Base-by-base conservation (phyloP, 2,888 invertebrate genomes). In the Caenorhabditis sinica region DNA sequence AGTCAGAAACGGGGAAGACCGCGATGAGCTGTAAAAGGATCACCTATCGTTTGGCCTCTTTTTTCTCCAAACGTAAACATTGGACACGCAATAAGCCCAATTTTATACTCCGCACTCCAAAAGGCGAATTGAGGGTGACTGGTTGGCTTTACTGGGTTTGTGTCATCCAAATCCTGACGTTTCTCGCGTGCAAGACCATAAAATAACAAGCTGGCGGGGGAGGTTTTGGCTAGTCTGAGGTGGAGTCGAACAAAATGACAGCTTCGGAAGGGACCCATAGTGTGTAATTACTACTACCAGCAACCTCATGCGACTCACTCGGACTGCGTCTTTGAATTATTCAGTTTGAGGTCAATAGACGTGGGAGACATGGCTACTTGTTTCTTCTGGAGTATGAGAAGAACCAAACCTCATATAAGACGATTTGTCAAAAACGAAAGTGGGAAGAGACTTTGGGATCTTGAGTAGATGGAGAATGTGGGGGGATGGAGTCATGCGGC, bases 311-410 rank as follows among this genome's bases (percentile, higher is more conserved):
- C 56, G 56, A 56, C 80, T 49, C n/a, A n/a, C 65, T 60, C 58
- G 72, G 80, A 65, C 68, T 36, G 68, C 77, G 77, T 71, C 40
- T 66, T 63, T 80, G 80, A 80, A 80, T 80, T 80, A 80, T 80
- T 80, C 66, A 66, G 80, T 80, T 72, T 66, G 80, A 80, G 72
- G 72, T 72, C 80, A 80, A 72, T 80, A 72, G 72, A 80, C 66
- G 80, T 80, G 79, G 61, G 79, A 79, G 71, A 72, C 80, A 56
- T 49, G 40, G 80, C 71, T 80, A 73, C 72, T 71, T 71, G 72
- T 79, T 63, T 71, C 79, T 61, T 65, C 45, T 43, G 53, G 61
- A 69, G 60, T 49, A 66, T 36, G 68, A 45, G 60, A 60, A 60
- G n/a, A 68, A 66, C 68, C 66, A 76, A 76, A 45, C 75, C 23